Evolutionary conservation across 2,797 vertebrate genomes (phyloP).

Genomic region (Spinus pinus): DNA sequence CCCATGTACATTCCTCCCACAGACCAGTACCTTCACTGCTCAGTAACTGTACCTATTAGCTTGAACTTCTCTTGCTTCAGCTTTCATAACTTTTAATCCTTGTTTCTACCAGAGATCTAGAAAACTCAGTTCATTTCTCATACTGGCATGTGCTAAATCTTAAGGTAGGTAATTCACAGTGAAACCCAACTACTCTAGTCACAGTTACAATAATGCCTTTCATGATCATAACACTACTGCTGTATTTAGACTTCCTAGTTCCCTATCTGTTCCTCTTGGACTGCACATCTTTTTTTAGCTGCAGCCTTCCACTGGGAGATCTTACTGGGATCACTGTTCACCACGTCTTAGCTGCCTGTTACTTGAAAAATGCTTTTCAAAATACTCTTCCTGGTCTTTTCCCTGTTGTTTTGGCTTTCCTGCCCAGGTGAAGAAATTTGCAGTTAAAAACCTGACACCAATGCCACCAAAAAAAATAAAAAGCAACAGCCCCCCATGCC

Average conservation of each 20-base stretch:
- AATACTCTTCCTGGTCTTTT: neutral
- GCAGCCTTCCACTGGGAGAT: neutral
- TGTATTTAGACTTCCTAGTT: neutral
- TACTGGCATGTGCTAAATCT: neutral
- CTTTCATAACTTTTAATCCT: neutral
- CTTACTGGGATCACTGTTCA: neutral
- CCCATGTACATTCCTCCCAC: fast-evolving
- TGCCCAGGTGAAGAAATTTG: neutral
- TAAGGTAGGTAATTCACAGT: neutral
- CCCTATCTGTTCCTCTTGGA: neutral
- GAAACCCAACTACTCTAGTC: neutral
- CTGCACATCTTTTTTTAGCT: neutral
- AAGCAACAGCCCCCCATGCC: fast-evolving
- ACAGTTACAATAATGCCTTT: neutral
- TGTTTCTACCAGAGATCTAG: neutral
- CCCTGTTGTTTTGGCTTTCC: neutral
- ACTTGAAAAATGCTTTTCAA: neutral
- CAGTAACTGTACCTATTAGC: neutral
- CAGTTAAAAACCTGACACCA: neutral
- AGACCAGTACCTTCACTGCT: neutral
- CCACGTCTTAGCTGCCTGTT: neutral
- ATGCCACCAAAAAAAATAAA: neutral
- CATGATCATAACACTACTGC: neutral
- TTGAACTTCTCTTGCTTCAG: neutral
- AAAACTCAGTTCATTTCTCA: neutral